Percentiles rank a stretch among this genome's conserved stretches.
These are phyloP conservation scores for Octodonta nipae DNA, from an alignment of 2,888 invertebrate genomes.

Conservation along the genomic window DNA sequence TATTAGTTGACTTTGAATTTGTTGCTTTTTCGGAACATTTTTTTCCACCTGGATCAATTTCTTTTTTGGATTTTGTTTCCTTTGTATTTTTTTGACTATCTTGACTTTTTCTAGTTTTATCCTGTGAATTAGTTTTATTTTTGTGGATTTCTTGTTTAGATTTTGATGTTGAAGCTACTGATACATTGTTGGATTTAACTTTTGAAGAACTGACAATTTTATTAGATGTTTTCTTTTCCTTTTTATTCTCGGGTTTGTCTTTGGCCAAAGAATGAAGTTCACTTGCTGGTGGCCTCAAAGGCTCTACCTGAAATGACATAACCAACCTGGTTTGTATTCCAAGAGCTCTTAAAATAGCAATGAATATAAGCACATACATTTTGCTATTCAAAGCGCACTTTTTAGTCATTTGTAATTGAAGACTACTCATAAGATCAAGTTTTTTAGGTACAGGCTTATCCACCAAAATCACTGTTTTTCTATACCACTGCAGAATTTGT, in stretches of 20 bases:
- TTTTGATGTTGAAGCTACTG: no score
- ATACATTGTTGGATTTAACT: not conserved
- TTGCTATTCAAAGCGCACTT: slow-evolving; percentile 51
- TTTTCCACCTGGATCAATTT: not conserved
- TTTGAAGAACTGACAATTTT: not conserved
- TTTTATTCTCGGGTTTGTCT: slow-evolving; percentile 2
- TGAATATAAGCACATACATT: slow-evolving; percentile 62
- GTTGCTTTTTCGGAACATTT: slow-evolving; percentile 6
- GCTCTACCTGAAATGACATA: slow-evolving; percentile 64
- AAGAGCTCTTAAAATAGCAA: slow-evolving; percentile 61
- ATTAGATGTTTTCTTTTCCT: not conserved
- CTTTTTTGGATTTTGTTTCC: slow-evolving; percentile 7
- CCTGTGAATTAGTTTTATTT: no score
- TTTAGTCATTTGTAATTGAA: slow-evolving; percentile 46
- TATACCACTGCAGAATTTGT: slow-evolving; percentile 67
- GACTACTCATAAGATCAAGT: slow-evolving; percentile 33
- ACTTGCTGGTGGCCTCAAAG: slow-evolving; percentile 51
- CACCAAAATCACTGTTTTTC: slow-evolving; percentile 44
- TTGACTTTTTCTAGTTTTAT: not conserved
- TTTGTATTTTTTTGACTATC: slow-evolving; percentile 5
- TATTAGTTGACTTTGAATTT: slow-evolving; percentile 4
- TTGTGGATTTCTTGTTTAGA: no score
- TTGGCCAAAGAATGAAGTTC: slow-evolving; percentile 46
- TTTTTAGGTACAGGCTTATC: slow-evolving; percentile 32
- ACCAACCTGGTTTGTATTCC: slow-evolving; percentile 72